These are phyloP conservation scores for Strigamia crassipes DNA, from an alignment of 2,888 invertebrate species.

Conservation along the genomic window DNA sequence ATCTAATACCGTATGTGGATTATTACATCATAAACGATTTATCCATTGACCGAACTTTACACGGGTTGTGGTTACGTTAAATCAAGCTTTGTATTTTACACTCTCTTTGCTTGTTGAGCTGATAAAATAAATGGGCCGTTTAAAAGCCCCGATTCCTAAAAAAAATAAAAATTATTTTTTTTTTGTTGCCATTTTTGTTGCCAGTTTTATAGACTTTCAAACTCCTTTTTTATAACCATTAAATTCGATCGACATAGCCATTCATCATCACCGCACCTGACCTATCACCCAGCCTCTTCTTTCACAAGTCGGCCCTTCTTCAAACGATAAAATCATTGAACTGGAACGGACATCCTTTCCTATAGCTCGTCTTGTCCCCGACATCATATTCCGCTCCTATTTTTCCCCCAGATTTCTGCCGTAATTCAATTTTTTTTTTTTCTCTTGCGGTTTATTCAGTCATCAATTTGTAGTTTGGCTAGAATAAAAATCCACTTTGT, in stretches of 20 bases:
- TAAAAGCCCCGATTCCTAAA: background rate
- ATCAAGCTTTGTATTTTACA: background rate
- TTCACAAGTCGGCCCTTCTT: background rate
- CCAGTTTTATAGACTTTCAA: background rate
- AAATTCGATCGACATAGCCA: background rate
- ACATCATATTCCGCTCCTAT: background rate
- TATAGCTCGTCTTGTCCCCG: background rate
- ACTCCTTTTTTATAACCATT: background rate
- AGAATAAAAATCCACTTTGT: too few species aligned
- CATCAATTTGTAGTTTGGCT: background rate
- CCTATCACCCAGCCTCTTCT: slow-evolving; percentile 26
- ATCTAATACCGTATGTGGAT: background rate
- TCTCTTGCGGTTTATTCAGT: background rate
- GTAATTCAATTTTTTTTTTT: slow-evolving; percentile 29
- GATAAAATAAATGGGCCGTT: background rate
- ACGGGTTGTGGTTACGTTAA: background rate
- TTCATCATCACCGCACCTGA: slow-evolving; percentile 24
- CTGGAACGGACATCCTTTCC: slow-evolving; percentile 11
- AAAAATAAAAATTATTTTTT: background rate
- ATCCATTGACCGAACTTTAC: background rate
- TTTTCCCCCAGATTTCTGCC: background rate
- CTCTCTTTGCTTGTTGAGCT: background rate
- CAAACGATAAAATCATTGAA: background rate
- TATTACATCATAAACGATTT: slow-evolving; percentile 2
- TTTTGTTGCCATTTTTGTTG: too few species aligned